These are phyloP conservation scores for Bombus ignitus DNA, from an alignment of 1,140 invertebrate genomes.

Conservation along the genomic window DNA sequence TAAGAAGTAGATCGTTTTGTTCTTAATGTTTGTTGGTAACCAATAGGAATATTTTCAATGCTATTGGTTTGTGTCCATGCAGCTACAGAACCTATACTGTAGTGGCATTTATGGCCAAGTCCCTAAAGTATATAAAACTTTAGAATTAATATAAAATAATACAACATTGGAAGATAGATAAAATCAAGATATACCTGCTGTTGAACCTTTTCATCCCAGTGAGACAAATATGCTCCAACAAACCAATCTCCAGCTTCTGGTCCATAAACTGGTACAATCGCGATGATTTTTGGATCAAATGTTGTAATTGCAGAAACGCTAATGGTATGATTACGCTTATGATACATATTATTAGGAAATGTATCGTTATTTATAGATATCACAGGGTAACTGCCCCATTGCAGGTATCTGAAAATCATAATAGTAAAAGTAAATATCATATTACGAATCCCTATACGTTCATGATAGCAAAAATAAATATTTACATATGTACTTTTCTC, in stretches of 20 bases:
- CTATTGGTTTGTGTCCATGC: slow-evolving; percentile 80
- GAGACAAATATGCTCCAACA: slow-evolving; percentile 83
- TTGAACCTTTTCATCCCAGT: slow-evolving; percentile 83
- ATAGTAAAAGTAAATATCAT: slow-evolving; percentile 12
- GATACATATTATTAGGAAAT: slow-evolving; percentile 79
- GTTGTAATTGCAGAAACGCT: slow-evolving; percentile 78
- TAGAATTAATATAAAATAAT: slow-evolving; percentile 1
- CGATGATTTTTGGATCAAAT: slow-evolving; percentile 79
- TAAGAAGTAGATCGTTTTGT: slow-evolving; percentile 79
- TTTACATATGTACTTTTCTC: slow-evolving; percentile 82
- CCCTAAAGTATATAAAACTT: slow-evolving; percentile 65
- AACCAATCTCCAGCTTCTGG: slow-evolving; percentile 85
- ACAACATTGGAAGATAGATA: not conserved
- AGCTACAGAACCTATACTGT: slow-evolving; percentile 84
- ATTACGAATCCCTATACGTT: not conserved
- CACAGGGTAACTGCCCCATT: slow-evolving; percentile 85
- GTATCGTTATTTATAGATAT: slow-evolving; percentile 82
- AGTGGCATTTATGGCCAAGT: slow-evolving; percentile 82
- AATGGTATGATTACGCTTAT: slow-evolving; percentile 73
- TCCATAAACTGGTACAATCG: slow-evolving; percentile 81
- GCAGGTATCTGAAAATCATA: slow-evolving; percentile 81
- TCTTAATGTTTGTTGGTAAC: slow-evolving; percentile 72
- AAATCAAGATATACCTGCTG: slow-evolving; percentile 80
- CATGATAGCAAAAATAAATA: not conserved
- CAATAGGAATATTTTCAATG: slow-evolving; percentile 79